phyloP scores from a whole-genome alignment of 2,888 invertebrate species.

The Lasius fuliginosus region DNA sequence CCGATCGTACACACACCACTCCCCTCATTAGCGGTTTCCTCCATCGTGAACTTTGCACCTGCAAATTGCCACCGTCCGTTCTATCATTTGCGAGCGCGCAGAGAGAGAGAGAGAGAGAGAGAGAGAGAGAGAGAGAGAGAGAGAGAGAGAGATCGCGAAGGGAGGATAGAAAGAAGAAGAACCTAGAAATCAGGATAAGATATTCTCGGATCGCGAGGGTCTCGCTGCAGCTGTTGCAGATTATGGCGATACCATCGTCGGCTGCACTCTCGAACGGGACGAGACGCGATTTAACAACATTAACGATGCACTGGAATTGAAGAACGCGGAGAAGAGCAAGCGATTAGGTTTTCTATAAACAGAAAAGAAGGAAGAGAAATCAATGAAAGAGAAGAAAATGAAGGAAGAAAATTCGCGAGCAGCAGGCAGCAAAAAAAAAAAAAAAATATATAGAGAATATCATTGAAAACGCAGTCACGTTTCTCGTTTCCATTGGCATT shows the following conservation, averaged over 20 bases:
- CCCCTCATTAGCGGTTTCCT: conserved; percentile 79
- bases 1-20: conserved; percentile 14
- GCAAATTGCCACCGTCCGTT: conserved; percentile 72
- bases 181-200: conserved; percentile 59
- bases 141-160: neutral
- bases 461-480: neutral
- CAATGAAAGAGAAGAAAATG: neutral
- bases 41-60: conserved; percentile 82
- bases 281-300: conserved; percentile 21
- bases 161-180: neutral
- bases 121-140: neutral
- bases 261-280: conserved; percentile 23
- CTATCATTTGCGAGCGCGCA: conserved; percentile 45
- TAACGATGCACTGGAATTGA: conserved; percentile 24
- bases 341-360: neutral
- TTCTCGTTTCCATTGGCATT: conserved; percentile 4
- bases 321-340: neutral
- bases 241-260: conserved; percentile 63
- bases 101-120: neutral
- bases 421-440: neutral
- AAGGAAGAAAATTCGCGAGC: conserved; percentile 3
- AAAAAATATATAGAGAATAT: neutral
- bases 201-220: conserved; percentile 26
- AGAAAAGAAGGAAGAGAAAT: neutral
- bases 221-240: conserved; percentile 68